A percentile compares a stretch with the other conserved stretches of the same genome.
Evolutionary conservation across 1,140 invertebrate genomes (phyloP).

Genomic region (Berghia stephanieae): DNA sequence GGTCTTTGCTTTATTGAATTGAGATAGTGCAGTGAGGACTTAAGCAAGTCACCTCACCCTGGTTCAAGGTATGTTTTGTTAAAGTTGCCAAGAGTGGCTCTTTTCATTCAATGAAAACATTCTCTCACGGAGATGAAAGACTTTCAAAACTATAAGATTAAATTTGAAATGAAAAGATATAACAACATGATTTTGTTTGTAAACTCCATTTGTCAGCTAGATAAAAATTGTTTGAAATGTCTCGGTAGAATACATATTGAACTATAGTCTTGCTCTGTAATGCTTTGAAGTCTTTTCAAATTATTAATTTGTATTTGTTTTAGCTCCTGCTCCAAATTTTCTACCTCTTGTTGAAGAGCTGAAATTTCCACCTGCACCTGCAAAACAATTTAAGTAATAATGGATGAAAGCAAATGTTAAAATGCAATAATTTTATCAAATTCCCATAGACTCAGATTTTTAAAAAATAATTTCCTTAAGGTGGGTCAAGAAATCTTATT

Average conservation of each 20-base stretch:
- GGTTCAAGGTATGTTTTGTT: not conserved
- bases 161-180: no score
- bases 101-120: not conserved
- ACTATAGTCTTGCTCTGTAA: conserved; percentile 8
- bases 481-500: not conserved
- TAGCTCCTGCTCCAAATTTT: not conserved
- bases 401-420: not conserved
- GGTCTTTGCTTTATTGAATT: no score
- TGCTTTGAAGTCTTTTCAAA: not conserved
- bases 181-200: not conserved
- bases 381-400: not conserved
- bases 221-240: not conserved
- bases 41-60: not conserved
- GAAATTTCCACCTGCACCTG: not conserved
- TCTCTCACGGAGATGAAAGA: no score
- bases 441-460: not conserved
- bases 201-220: not conserved
- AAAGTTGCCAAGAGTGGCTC: not conserved
- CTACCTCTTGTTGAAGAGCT: not conserved
- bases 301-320: conserved; percentile 2
- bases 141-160: no score
- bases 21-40: no score
- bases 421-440: not conserved
- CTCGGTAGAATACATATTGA: conserved; percentile 2
- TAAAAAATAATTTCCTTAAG: not conserved